Percentiles rank a stretch among this genome's conserved stretches.
Evolutionary conservation across 2,888 invertebrate species (phyloP).

Genomic region (Tachina fera): DNA sequence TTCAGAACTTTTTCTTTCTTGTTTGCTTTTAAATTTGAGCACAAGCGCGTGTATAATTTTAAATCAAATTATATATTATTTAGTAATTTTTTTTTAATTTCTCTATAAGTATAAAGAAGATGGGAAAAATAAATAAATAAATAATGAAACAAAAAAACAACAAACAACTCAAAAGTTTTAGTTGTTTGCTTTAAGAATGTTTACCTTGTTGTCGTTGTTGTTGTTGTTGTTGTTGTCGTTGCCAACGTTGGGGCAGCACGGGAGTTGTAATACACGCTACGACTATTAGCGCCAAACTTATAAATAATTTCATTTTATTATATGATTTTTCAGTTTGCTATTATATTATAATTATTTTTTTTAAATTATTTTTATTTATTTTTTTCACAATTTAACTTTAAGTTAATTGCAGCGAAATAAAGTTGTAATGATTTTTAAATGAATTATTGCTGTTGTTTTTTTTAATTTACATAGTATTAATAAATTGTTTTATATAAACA

Average conservation of each 20-base stretch:
- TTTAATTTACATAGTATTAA: no score
- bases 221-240: slow-evolving; percentile 40
- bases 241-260: slow-evolving; percentile 58
- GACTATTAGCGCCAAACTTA: slow-evolving; percentile 48
- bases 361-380: not conserved
- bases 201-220: slow-evolving; percentile 56
- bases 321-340: not conserved
- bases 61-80: slow-evolving; percentile 20
- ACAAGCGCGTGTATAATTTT: slow-evolving; percentile 27
- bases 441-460: no score
- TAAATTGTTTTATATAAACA: no score
- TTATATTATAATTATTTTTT: not conserved
- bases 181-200: not conserved
- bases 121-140: not conserved
- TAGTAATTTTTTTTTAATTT: slow-evolving; percentile 10
- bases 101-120: slow-evolving; percentile 2
- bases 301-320: slow-evolving; percentile 49
- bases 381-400: slow-evolving; percentile 24
- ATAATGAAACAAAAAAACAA: no score
- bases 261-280: slow-evolving; percentile 57
- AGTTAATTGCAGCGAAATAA: no score
- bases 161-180: not conserved
- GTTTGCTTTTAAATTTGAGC: not conserved
- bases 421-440: no score
- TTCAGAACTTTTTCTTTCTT: slow-evolving; percentile 9